Base-by-base conservation (phyloP, 2,797 vertebrate species). In the Calcarius lapponicus region DNA sequence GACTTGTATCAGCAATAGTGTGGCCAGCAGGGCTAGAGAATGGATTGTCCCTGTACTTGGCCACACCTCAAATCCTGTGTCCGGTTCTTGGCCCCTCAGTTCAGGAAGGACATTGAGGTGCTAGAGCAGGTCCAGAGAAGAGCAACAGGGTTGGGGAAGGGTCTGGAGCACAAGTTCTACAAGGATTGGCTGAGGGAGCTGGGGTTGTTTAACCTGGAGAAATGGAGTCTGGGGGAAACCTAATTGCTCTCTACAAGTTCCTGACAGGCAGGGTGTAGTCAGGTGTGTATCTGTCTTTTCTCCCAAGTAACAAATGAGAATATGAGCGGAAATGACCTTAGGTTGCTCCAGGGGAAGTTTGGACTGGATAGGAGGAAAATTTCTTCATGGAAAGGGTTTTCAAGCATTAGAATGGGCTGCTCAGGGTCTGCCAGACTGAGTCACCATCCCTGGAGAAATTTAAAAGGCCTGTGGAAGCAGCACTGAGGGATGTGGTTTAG, bases 361-460 rank as follows among this genome's bases (percentile, higher is more conserved):
- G 16, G 7, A 14, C 9, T 24, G 21, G 8, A 78, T 58, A 65
- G 26, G 7, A 40, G 31, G 21, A 65, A 71, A 58, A 65, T 28
- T 19, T 53, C n/a, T 34, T 28, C 8, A 24, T 45, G 34, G 58
- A 34, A 58, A 47, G 7, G 7, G 4, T 78, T 83, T 50, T 34
- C n/a, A 47, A 28, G 15, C 25, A 40, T 31, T 65, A 51, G 10
- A 53, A 71, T 17, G 47, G 13, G 51, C 2, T 64, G 10, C 11
- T 15, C 29, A 26, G 29, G 12, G 20, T 34, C 61, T 10, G 4
- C 40, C 50, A 70, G n/a, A 10, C 32, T 15, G 34, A 64, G 25
- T 28, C 14, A 31, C 29, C 17, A 31, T 10, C 5, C 38, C 25
- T 0, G 0, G 7, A 31, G 34, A 16, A 31, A 25, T 34, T 60